Evolutionary conservation across 2,113 vertebrate genomes (phyloP), one percentile per base, ranked within the genome.

Genomic region (Mystacornis crossleyi): DNA sequence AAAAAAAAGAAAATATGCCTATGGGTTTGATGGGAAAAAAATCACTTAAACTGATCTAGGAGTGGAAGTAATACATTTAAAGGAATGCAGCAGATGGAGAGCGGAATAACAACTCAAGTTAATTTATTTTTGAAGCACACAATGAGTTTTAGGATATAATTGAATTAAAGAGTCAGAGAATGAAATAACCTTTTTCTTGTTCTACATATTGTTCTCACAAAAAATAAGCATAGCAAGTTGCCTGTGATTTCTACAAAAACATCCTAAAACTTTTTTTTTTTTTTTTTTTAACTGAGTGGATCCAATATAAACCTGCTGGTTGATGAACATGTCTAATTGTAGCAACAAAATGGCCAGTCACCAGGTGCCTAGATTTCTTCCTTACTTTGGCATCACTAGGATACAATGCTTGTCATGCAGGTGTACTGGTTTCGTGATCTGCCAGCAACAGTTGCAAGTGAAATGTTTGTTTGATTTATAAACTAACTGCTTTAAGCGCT

Each of bases 61-160:
- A 97, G 48, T 93, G 75, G 62, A 96, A 93, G 71, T 70, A 97
- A 98, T 94, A 90, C 93, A 95, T 98, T 97, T 97, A 97, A 97
- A 95, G 92, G 97, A 98, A 95, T 61, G 65, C 28, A 98, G 97
- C 98, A 98, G 98, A 98, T 98, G 98, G 98, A 92, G 81, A 98
- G 48, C 51, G 61, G 96, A 97, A 95, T 82, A 98, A 97, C 97
- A 97, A 98, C 95, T 97, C 97, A 9, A 97, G 98, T 97, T 97
- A 97, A 98, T 98, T 98, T 98, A 97, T 98, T 98, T 98, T 98
- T 97, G 96, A 97, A 97, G 86, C 93, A 95, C 92, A 97, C 94
- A 97, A 95, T 97, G 95, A 97, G 94, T 84, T 97, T 98, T 97
- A 96, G 95, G 62, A 97, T 97, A 97, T 97, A 98, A 98, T 97